These are phyloP conservation scores for Mirza zaza DNA, from an alignment of 2,113 vertebrate genomes.

Conservation along the genomic window DNA sequence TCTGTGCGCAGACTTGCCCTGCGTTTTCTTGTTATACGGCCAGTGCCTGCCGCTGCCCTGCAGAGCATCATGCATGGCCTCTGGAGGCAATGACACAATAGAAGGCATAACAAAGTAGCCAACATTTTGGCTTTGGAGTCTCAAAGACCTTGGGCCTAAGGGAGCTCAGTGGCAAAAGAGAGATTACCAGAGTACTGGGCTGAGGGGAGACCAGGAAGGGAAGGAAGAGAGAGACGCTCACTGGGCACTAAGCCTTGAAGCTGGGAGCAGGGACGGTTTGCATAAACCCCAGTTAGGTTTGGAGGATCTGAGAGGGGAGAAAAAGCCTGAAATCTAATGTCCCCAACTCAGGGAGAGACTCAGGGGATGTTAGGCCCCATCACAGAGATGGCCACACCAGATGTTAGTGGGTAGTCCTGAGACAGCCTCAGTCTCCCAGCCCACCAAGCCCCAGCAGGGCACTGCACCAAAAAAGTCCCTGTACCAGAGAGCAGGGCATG, in stretches of 20 bases:
- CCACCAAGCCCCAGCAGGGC: too few relatives aligned
- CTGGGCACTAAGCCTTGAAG: not conserved
- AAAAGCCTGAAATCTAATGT: not conserved
- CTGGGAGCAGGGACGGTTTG: too few relatives aligned
- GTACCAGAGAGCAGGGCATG: not conserved
- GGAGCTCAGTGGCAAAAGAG: not conserved
- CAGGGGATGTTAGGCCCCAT: accelerated
- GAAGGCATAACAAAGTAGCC: not conserved
- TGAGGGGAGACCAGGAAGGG: not conserved
- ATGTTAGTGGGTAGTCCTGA: not conserved
- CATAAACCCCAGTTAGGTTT: too few relatives aligned
- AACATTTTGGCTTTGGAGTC: not conserved
- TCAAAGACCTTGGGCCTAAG: not conserved
- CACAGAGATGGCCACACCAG: not conserved
- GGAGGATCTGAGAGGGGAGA: not conserved
- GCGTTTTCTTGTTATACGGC: not conserved
- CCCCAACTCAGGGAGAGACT: not conserved
- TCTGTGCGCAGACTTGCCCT: accelerated
- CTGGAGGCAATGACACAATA: not conserved
- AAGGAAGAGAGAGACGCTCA: not conserved
- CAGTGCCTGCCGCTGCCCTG: not conserved
- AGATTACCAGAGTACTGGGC: not conserved
- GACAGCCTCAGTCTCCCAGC: not conserved
- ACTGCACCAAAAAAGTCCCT: accelerated
- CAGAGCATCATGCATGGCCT: not conserved